These are phyloP conservation scores for Linhomoeus sp. DNA, from an alignment of 2,888 invertebrate genomes.

Conservation along the genomic window DNA sequence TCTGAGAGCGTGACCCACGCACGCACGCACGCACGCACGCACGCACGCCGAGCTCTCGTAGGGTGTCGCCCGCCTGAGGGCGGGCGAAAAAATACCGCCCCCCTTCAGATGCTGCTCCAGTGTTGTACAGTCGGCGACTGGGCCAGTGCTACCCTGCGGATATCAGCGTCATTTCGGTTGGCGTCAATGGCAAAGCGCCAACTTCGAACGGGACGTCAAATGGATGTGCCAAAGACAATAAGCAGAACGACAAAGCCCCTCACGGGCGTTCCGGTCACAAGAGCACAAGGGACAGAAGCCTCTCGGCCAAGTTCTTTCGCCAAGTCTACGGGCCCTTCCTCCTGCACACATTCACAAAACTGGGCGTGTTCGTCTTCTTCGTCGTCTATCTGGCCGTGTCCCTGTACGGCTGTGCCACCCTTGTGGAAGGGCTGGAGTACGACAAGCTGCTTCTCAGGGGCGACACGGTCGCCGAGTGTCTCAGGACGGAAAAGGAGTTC, in stretches of 20 bases:
- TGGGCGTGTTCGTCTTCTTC: slow-evolving; percentile 50
- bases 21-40: too few relatives aligned
- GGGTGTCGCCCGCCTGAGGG: too few relatives aligned
- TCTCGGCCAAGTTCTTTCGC: slow-evolving; percentile 10
- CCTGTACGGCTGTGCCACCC: slow-evolving; percentile 52
- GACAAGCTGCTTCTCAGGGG: slow-evolving; percentile 21
- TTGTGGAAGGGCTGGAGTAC: slow-evolving; percentile 24
- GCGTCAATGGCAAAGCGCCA: too few relatives aligned
- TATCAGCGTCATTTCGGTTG: not conserved
- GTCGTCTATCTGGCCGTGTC: slow-evolving; percentile 58
- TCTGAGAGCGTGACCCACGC: too few relatives aligned
- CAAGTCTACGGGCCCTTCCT: slow-evolving; percentile 21
- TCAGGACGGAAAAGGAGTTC: slow-evolving; percentile 20
- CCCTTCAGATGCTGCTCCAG: too few relatives aligned
- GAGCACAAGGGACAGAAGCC: too few relatives aligned
- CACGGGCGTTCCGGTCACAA: too few relatives aligned
- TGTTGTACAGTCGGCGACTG: too few relatives aligned
- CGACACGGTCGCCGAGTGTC: slow-evolving; percentile 19
- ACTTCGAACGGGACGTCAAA: not conserved
- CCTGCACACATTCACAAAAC: slow-evolving; percentile 16
- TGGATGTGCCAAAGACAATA: not conserved
- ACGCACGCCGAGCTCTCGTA: too few relatives aligned
- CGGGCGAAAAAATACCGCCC: too few relatives aligned
- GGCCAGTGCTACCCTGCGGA: too few relatives aligned
- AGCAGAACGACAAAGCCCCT: not conserved